Percentiles rank a stretch among this genome's conserved stretches.
Conservation (phyloP, 2,797 vertebrate genomes). For the Nyctibius grandis region DNA sequence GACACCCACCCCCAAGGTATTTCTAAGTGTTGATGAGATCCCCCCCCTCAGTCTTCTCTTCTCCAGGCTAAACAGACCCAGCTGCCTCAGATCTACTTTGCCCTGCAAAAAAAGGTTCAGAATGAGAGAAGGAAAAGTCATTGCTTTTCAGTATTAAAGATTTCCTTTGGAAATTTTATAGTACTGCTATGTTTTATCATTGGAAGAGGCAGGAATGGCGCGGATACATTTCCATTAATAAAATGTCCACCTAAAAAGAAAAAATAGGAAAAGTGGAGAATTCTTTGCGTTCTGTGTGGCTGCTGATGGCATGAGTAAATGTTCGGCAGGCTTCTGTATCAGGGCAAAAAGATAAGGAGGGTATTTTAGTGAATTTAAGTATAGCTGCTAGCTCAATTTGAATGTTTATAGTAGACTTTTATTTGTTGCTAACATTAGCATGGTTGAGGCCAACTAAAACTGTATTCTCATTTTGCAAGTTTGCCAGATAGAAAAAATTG, state of each 20-base stretch:
- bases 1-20: too few species aligned
- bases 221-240: fast-evolving
- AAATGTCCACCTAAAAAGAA: background rate
- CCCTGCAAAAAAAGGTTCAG: background rate
- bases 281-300: background rate
- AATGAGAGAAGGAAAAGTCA: background rate
- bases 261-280: background rate
- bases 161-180: background rate
- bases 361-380: background rate
- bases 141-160: background rate
- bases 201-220: background rate
- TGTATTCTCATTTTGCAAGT: background rate
- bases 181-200: background rate
- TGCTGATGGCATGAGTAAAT: background rate
- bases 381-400: background rate
- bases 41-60: too few species aligned
- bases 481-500: background rate
- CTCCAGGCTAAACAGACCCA: too few species aligned
- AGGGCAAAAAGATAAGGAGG: background rate
- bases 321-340: background rate
- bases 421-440: background rate
- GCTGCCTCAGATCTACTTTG: background rate
- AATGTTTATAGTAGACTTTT: background rate
- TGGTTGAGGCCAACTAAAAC: background rate
- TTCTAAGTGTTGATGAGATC: too few species aligned